A percentile compares a stretch with the other conserved stretches of the same genome.
phyloP scores from a whole-genome alignment of 2,797 vertebrate species.

The Labeo calbasu region DNA sequence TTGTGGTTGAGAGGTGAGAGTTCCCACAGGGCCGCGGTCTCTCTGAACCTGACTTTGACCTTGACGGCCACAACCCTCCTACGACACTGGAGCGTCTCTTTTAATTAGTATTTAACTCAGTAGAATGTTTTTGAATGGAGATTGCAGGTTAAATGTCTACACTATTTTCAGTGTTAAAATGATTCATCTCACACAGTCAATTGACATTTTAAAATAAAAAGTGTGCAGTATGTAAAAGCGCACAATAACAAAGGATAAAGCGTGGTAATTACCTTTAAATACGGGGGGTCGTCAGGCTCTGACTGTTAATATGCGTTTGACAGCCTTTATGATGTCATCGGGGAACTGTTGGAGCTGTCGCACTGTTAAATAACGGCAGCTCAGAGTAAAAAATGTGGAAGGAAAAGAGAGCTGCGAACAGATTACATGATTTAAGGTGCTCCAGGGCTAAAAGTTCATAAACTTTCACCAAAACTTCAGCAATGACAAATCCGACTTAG shows the following conservation, averaged over 20 bases:
- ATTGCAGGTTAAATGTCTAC: slow-evolving; percentile 11
- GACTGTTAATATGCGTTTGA: slow-evolving; percentile 48
- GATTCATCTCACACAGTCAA: slow-evolving; percentile 11
- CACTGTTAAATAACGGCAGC: slow-evolving; percentile 53
- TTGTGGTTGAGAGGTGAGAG: slow-evolving; percentile 70
- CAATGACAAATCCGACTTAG: neutral
- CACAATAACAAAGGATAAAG: slow-evolving; percentile 20
- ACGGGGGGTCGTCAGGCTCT: slow-evolving; percentile 46
- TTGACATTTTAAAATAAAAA: slow-evolving; percentile 34
- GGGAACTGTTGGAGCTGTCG: slow-evolving; percentile 48
- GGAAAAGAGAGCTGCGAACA: neutral
- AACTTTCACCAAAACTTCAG: neutral
- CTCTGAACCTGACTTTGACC: slow-evolving; percentile 45
- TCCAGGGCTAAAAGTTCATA: neutral
- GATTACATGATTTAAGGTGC: neutral
- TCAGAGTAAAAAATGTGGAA: slow-evolving; percentile 15
- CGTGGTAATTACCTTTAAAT: slow-evolving; percentile 45
- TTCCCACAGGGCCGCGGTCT: slow-evolving; percentile 42
- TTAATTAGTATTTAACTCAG: neutral
- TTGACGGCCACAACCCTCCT: slow-evolving; percentile 27
- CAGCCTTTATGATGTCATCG: slow-evolving; percentile 42
- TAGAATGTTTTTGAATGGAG: neutral
- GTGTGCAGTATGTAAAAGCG: neutral
- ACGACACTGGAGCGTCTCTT: neutral
- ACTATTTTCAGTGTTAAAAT: neutral